These are phyloP conservation scores for Stylophora pistillata DNA, from an alignment of 64 coral and sea anemone species.

Conservation along the genomic window DNA sequence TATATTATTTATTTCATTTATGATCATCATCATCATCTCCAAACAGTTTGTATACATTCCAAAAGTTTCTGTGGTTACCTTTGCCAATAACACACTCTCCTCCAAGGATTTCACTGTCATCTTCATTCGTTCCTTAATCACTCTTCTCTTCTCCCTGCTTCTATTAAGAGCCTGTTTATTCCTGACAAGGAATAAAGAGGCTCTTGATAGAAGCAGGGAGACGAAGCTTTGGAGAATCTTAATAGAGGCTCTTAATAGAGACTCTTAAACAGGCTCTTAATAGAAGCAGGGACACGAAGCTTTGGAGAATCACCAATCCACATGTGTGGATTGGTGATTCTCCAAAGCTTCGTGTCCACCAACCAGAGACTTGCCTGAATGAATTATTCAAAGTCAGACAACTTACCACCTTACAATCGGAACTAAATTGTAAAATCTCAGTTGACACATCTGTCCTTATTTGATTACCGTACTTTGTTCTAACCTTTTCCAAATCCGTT, in stretches of 20 bases:
- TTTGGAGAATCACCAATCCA: too few species aligned
- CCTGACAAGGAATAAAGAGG: too few species aligned
- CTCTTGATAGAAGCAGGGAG: too few species aligned
- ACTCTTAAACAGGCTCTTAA: too few species aligned
- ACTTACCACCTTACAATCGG: too few species aligned
- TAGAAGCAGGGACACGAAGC: too few species aligned
- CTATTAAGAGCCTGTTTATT: neutral
- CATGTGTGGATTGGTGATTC: neutral
- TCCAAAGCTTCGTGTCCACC: neutral
- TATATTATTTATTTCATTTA: neutral
- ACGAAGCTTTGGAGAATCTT: too few species aligned
- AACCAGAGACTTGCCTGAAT: slow-evolving; percentile 9
- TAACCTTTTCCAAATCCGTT: too few species aligned
- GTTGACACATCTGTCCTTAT: too few species aligned
- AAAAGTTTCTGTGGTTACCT: neutral
- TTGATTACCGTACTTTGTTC: too few species aligned
- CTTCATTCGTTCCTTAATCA: neutral
- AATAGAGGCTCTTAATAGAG: too few species aligned
- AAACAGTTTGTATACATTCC: neutral
- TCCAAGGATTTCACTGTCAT: neutral
- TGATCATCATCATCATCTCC: neutral
- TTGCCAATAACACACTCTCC: neutral
- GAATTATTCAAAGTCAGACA: neutral
- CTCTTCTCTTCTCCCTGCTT: slow-evolving; percentile 1
- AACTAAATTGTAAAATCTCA: too few species aligned